A percentile compares a stretch with the other conserved stretches of the same genome.
phyloP scores from a whole-genome alignment of 2,113 vertebrate species.

The Vanacampus margaritifer region DNA sequence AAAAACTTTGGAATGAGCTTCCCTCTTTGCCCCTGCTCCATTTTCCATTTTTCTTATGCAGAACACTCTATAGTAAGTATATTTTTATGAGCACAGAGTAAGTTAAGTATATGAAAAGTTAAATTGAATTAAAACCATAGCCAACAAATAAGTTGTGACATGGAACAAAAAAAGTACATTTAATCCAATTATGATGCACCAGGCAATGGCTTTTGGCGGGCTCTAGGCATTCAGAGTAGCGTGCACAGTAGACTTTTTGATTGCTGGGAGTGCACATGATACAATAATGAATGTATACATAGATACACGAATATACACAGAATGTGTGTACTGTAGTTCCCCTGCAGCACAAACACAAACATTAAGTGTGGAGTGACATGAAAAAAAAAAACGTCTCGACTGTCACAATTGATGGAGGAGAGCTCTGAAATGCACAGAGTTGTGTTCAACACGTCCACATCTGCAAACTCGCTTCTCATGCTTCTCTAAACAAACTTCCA shows the following conservation, averaged over 20 bases:
- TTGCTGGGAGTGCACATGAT: not conserved
- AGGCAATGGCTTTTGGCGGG: not conserved
- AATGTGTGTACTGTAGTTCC: not conserved
- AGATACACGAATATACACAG: no score
- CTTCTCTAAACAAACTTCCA: constrained; percentile 61
- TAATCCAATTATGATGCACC: not conserved
- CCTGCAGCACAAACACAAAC: constrained; percentile 7
- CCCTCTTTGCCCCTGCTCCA: not conserved
- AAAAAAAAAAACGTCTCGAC: not conserved
- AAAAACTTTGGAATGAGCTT: not conserved
- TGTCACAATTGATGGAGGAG: not conserved
- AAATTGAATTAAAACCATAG: not conserved
- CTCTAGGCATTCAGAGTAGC: not conserved
- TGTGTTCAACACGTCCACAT: constrained; percentile 60
- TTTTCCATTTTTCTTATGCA: not conserved
- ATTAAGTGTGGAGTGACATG: constrained; percentile 9
- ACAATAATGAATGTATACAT: not conserved
- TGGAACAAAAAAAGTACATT: not conserved
- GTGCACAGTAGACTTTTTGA: not conserved
- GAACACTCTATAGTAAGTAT: not conserved
- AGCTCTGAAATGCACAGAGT: constrained; percentile 25
- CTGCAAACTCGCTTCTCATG: constrained; percentile 40
- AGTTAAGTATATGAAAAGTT: not conserved
- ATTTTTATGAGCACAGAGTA: not conserved
- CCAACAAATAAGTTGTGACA: not conserved